phyloP scores from a whole-genome alignment of 2,888 invertebrate genomes.

The Drosophila kambysellisi region DNA sequence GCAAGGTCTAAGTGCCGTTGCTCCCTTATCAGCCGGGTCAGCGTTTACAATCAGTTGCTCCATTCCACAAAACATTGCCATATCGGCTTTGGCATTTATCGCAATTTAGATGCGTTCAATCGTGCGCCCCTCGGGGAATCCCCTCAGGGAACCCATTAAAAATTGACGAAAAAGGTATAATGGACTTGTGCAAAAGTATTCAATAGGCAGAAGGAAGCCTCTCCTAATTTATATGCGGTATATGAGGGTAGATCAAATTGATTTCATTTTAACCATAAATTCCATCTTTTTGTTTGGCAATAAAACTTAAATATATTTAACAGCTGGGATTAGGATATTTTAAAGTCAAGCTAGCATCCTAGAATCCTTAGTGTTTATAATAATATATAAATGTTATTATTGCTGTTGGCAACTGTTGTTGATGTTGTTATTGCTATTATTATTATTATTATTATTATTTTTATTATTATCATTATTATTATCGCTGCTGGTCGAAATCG shows the following conservation, averaged over 20 bases:
- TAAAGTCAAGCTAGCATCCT: not conserved
- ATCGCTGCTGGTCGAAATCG: slow-evolving; percentile 29
- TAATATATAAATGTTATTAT: slow-evolving; percentile 36
- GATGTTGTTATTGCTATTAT: slow-evolving; percentile 22
- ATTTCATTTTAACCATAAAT: not conserved
- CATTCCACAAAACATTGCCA: not conserved
- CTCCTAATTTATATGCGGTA: not conserved
- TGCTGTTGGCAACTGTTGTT: slow-evolving; percentile 20
- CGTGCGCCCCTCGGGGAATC: slow-evolving; percentile 44
- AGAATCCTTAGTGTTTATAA: slow-evolving; percentile 27
- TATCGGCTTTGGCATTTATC: slow-evolving; percentile 31
- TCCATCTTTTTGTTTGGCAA: not conserved
- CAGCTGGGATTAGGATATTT: not conserved
- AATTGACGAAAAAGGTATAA: not conserved
- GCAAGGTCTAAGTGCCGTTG: not conserved
- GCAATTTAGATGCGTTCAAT: slow-evolving; percentile 50
- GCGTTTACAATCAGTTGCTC: slow-evolving; percentile 2
- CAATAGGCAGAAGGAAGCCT: not conserved
- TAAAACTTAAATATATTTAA: not conserved
- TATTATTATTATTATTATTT: slow-evolving; percentile 14
- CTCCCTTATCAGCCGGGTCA: slow-evolving; percentile 8
- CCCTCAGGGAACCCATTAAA: not conserved
- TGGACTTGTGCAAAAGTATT: not conserved
- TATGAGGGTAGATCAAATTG: not conserved
- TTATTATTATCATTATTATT: slow-evolving; percentile 1